A percentile compares a stretch with the other conserved stretches of the same genome.
These are phyloP conservation scores for Phrynosoma blainvillii DNA, from an alignment of 2,113 vertebrate species.

Conservation along the genomic window DNA sequence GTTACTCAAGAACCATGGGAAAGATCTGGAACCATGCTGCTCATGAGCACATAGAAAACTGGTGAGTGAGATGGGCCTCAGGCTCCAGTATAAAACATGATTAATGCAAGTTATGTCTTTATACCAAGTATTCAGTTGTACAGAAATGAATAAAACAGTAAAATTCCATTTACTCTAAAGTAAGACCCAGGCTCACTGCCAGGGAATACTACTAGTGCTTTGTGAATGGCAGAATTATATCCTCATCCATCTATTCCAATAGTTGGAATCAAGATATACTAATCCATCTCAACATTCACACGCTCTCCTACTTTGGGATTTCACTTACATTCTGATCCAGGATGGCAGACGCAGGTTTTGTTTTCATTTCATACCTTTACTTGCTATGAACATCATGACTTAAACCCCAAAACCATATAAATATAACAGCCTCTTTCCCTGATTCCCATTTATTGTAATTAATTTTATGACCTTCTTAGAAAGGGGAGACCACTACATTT, in stretches of 20 bases:
- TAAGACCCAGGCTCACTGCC: not conserved
- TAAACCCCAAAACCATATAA: slow-evolving; percentile 57
- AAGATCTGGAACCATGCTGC: not conserved
- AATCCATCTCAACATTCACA: not conserved
- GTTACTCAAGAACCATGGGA: too few species aligned
- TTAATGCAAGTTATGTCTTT: not conserved
- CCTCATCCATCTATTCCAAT: not conserved
- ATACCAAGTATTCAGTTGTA: not conserved
- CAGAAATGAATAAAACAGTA: not conserved
- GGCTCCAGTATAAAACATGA: not conserved
- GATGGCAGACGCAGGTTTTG: slow-evolving; percentile 44
- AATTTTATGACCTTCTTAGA: slow-evolving; percentile 84
- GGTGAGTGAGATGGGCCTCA: not conserved
- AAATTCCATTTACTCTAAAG: not conserved
- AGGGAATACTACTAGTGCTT: not conserved
- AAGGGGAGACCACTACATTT: slow-evolving; percentile 84
- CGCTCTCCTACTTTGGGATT: not conserved
- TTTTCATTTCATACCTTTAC: slow-evolving; percentile 55
- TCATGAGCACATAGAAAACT: not conserved
- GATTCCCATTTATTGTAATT: slow-evolving; percentile 82
- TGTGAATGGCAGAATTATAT: not conserved
- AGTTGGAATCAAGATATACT: not conserved
- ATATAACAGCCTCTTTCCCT: slow-evolving; percentile 49
- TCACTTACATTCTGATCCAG: slow-evolving; percentile 23
- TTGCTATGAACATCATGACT: slow-evolving; percentile 70